Conservation (phyloP, 2,797 vertebrate species). For the Spea hammondii region DNA sequence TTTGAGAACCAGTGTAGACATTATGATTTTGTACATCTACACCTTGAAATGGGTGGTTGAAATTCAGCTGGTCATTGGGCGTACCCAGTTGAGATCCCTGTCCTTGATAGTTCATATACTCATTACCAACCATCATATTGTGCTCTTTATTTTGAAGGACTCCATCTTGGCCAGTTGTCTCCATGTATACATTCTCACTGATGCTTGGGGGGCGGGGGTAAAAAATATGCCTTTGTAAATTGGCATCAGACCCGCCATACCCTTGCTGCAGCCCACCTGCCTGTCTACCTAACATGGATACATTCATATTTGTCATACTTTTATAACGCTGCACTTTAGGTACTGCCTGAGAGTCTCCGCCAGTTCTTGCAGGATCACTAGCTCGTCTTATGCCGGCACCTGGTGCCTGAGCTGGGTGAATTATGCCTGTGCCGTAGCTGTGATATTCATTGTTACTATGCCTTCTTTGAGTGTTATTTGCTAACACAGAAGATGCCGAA, state of each 20-base stretch:
- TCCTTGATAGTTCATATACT: slow-evolving; percentile 73
- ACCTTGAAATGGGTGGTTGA: slow-evolving; percentile 66
- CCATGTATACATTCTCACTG: slow-evolving; percentile 89
- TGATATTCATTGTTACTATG: slow-evolving; percentile 76
- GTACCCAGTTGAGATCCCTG: slow-evolving; percentile 68
- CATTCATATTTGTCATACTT: slow-evolving; percentile 72
- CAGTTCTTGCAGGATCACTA: slow-evolving; percentile 70
- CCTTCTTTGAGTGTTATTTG: slow-evolving; percentile 69
- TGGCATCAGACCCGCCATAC: slow-evolving; percentile 72
- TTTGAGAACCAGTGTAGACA: slow-evolving; percentile 64
- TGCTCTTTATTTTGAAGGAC: slow-evolving; percentile 63
- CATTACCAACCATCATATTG: slow-evolving; percentile 67
- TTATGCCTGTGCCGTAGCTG: slow-evolving; percentile 75
- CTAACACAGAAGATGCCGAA: slow-evolving; percentile 67
- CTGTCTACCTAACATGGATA: slow-evolving; percentile 65
- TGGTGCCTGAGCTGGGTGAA: slow-evolving; percentile 74
- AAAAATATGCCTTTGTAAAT: slow-evolving; percentile 77
- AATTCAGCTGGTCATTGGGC: slow-evolving; percentile 67
- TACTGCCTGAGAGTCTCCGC: slow-evolving; percentile 68
- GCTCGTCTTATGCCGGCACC: slow-evolving; percentile 72
- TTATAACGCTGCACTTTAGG: slow-evolving; percentile 75
- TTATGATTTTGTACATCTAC: slow-evolving; percentile 62
- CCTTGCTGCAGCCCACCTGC: slow-evolving; percentile 67
- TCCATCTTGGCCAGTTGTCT: slow-evolving; percentile 75
- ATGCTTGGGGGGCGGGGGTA: slow-evolving; percentile 89